Base-by-base conservation (phyloP, 2,113 vertebrate species). In the Odontesthes bonariensis region DNA sequence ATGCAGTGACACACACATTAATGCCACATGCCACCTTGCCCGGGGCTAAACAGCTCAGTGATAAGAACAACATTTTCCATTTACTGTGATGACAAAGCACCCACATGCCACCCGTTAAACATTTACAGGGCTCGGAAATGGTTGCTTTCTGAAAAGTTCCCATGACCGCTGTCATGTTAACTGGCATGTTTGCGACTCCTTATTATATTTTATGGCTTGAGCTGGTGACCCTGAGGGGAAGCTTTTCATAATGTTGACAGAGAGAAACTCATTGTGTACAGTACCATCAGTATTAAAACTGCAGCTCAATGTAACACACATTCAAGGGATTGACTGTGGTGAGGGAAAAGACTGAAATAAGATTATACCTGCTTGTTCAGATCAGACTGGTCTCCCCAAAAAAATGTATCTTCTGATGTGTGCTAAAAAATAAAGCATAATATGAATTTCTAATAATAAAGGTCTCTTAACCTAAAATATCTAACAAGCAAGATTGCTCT, bases 61-160 rank as follows among this genome's bases (percentile, higher is more conserved):
- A 91, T 90, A 83, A 82, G 78, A 88, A 84, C 83, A 87, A 80
- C 78, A 70, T 85, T 90, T 84, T 81, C 87, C 77, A 81, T 71
- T 85, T 67, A 65, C 63, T 84, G 77, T 31, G 82, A 86, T 87
- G 75, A 81, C 81, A 77, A 57, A 67, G 35, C 73, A 73, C 73
- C 69, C 77, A 57, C 74, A 63, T 27, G 8, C 62, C 78, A 59
- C 57, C 82, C 62, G 57, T 87, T 83, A 86, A 73, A 64, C 75
- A 80, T 88, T 82, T 69, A 80, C 81, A 72, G 61, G 49, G 32
- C 32, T 85, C 19, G 44, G 60, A 86, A 84, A 88, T 68, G 31
- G 69, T 38, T 55, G 75, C 77, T 69, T 83, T 74, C 56, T 53
- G 51, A 81, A 55, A 89, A 86, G 70, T 85, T 89, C 83, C 84